phyloP scores from a whole-genome alignment of 2,888 invertebrate genomes.

The Archips xylosteana region DNA sequence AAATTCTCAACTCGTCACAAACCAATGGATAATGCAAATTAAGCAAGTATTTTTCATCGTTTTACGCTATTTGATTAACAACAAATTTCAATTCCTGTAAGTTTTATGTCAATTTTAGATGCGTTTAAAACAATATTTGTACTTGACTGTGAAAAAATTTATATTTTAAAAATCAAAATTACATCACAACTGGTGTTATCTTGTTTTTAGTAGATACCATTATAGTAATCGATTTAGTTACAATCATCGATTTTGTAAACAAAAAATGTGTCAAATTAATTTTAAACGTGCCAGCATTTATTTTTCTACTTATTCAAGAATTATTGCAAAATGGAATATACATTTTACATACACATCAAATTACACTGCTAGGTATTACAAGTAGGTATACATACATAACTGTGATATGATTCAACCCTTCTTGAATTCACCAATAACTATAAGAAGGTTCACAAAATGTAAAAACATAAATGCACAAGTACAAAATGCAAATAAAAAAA shows the following conservation, averaged over 20 bases:
- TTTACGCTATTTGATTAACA: conserved; percentile 17
- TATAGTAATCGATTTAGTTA: background rate
- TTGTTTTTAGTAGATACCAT: background rate
- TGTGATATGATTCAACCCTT: conserved; percentile 80
- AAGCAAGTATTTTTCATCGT: background rate
- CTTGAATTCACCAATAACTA: conserved; percentile 39
- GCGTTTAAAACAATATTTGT: conserved; percentile 24
- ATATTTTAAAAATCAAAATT: conserved; percentile 4
- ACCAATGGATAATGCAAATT: background rate
- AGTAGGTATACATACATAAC: conserved; percentile 69
- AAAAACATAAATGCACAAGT: conserved; percentile 52
- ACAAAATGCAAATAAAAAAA: conserved; percentile 32
- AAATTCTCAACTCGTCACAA: conserved; percentile 34
- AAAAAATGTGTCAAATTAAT: conserved; percentile 34
- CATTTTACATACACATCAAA: conserved; percentile 64
- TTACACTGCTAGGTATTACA: conserved; percentile 64
- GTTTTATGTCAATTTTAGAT: conserved; percentile 10
- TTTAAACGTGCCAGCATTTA: conserved; percentile 35
- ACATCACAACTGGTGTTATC: background rate
- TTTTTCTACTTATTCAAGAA: conserved; percentile 46
- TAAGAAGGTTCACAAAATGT: conserved; percentile 41
- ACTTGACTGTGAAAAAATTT: conserved; percentile 33
- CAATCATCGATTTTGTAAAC: background rate
- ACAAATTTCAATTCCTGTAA: conserved; percentile 38
- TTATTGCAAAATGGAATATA: conserved; percentile 66